Evolutionary conservation across 2,113 vertebrate species (phyloP).

Genomic region (Sclerurus mexicanus): DNA sequence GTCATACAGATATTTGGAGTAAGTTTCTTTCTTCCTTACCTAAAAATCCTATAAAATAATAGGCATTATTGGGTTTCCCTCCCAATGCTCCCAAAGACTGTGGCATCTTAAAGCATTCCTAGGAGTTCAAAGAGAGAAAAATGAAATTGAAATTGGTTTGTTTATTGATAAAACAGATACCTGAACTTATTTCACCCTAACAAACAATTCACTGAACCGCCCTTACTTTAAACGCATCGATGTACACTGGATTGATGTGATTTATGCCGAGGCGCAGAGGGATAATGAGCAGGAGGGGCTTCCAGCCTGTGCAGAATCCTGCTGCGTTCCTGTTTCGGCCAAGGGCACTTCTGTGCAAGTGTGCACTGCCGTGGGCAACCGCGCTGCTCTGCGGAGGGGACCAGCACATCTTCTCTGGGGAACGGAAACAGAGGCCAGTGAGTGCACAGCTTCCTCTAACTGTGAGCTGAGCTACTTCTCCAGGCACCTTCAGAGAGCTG

Average conservation of each 20-base stretch:
- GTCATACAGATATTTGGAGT: not conserved
- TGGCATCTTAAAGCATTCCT: constrained; percentile 93
- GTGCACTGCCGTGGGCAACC: not conserved
- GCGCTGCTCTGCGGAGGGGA: constrained; percentile 47
- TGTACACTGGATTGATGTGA: constrained; percentile 87
- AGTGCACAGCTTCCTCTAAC: not conserved
- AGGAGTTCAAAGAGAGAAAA: constrained; percentile 60
- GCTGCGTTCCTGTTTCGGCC: constrained; percentile 40
- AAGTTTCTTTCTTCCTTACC: constrained; percentile 76
- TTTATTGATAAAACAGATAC: constrained; percentile 21
- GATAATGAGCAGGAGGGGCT: constrained; percentile 85
- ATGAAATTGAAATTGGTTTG: constrained; percentile 28
- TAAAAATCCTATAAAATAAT: constrained; percentile 91
- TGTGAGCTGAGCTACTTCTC: not conserved
- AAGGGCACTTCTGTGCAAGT: constrained; percentile 23
- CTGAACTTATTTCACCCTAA: constrained; percentile 2
- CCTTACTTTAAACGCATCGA: constrained; percentile 84
- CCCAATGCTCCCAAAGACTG: constrained; percentile 89
- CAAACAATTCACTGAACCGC: not conserved
- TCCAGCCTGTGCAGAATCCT: constrained; percentile 72
- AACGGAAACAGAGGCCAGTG: not conserved
- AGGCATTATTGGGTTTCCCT: constrained; percentile 90
- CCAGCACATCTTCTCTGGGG: constrained; percentile 84
- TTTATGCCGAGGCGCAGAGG: constrained; percentile 88
- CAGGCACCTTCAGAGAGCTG: not conserved